phyloP scores from a whole-genome alignment of 2,113 vertebrate species.

The Machaerirhynchus nigripectus region DNA sequence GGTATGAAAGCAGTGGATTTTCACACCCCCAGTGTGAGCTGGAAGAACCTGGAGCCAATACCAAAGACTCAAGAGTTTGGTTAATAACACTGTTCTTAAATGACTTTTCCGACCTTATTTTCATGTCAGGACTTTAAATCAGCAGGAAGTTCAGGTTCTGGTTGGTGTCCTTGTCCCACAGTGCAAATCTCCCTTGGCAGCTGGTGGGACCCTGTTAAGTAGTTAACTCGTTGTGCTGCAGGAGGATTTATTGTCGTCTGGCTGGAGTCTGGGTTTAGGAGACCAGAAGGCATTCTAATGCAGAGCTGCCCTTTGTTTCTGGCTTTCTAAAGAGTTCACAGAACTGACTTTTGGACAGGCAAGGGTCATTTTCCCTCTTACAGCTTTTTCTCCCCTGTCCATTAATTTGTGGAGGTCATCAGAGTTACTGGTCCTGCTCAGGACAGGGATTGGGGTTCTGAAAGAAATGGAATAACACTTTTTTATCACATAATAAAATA shows the following conservation, averaged over 20 bases:
- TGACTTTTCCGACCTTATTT: background rate
- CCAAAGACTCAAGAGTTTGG: background rate
- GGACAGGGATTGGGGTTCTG: background rate
- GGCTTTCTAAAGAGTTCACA: slow-evolving; percentile 2
- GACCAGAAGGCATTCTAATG: slow-evolving; percentile 64
- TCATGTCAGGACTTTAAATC: background rate
- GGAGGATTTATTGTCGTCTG: slow-evolving; percentile 57
- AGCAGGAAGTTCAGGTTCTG: background rate
- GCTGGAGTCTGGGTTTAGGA: slow-evolving; percentile 40
- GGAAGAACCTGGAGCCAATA: background rate
- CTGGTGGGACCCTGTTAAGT: slow-evolving; percentile 35
- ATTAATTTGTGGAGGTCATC: background rate
- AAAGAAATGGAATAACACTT: background rate
- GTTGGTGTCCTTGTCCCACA: background rate
- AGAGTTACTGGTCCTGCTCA: background rate
- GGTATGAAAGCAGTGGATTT: slow-evolving; percentile 70
- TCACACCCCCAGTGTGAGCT: background rate
- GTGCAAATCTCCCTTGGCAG: slow-evolving; percentile 45
- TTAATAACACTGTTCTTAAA: background rate
- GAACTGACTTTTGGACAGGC: background rate
- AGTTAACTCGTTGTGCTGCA: background rate
- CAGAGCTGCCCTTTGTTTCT: slow-evolving; percentile 56
- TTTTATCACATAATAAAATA: background rate
- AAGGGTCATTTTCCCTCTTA: background rate
- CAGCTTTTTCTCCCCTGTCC: background rate